Evolutionary conservation across 2,797 vertebrate genomes (phyloP), one percentile per base, ranked within the genome.

Genomic region (Antrozous pallidus): DNA sequence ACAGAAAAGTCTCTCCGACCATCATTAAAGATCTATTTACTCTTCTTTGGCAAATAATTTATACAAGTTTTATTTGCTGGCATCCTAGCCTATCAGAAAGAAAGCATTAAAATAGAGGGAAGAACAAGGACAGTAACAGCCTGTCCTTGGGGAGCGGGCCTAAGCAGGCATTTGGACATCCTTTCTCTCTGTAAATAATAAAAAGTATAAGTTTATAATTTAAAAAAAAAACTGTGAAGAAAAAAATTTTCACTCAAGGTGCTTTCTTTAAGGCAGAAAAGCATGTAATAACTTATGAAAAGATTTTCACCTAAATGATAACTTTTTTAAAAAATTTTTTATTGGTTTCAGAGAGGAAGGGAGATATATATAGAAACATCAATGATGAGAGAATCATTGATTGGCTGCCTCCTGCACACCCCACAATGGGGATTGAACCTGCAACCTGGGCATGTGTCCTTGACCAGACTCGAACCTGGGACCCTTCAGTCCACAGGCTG

Each of bases 201-300:
- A 26, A 56, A 56, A 56, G 54, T 56, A 26, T 26, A 56, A 56
- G 54, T 56, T 56, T 56, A n/a, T n/a, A n/a, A n/a, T n/a, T n/a
- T n/a, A n/a, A n/a, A n/a, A n/a, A n/a, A n/a, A n/a, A n/a, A n/a
- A 26, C 54, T 26, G 24, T 58, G 56, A 28, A 58, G 56, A 58
- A 58, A 58, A 58, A 14, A 58, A 5, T 13, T 58, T 58, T 58
- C 56, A 58, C 42, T 26, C 73, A 84, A 20, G n/a, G 20, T 18
- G 12, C 54, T 75, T 88, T 78, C 40, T 87, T 93, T 79, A 74
- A 91, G 61, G 14, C 81, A 83, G 61, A 49, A 36, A 87, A 88
- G 11, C 40, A 83, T 13, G 2, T 17, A 67, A 82, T 36, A 73
- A 14, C 22, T 70, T 84, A 65, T 8, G 16, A 63, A 87, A 93